Base-by-base conservation (phyloP, 2,113 vertebrate genomes). In the Scophthalmus maximus region DNA sequence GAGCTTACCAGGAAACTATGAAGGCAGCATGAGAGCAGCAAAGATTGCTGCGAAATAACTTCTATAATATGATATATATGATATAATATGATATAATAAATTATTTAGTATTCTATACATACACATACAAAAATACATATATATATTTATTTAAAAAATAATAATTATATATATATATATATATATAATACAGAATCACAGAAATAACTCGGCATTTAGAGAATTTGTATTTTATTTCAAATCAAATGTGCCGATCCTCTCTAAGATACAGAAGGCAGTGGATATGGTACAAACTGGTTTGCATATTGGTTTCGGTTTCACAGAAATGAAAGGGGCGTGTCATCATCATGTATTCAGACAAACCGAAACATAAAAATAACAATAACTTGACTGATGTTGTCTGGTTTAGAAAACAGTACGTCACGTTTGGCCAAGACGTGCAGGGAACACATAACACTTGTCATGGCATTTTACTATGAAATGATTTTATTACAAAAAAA, bases 321-420 rank as follows among this genome's bases (percentile, higher is more conserved):
- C 36, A 58, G 46, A 78, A 81, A 71, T 71, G 69, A 78, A 74
- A 78, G 57, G 22, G 18, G 3, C 32, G 30, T 10, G 17, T n/a
- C 14, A 38, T 51, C 22, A 26, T 26, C 11, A 26, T 51, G 49
- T 6, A 14, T 12, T 15, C 17, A 40, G 36, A 5, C 36, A 9
- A n/a, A 30, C 7, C 30, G 18, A 32, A n/a, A 55, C 26, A n/a
- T 0, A 11, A 36, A 11, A 11, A n/a, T n/a, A 1, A 36, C 9
- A 36, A 36, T 36, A 36, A 3, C 7, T 32, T 11, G 3, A 36
- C n/a, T n/a, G 32, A 34, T 34, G 32, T 32, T 32, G 30, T 32
- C 3, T 32, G 30, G 30, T 32, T n/a, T 32, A 32, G 30, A 32
- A 32, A 32, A 32, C 30, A 32, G 6, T n/a, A n/a, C n/a, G n/a